A percentile compares a stretch with the other conserved stretches of the same genome.
Conservation (phyloP, 2,888 invertebrate species). For the Drosophila diplacantha region DNA sequence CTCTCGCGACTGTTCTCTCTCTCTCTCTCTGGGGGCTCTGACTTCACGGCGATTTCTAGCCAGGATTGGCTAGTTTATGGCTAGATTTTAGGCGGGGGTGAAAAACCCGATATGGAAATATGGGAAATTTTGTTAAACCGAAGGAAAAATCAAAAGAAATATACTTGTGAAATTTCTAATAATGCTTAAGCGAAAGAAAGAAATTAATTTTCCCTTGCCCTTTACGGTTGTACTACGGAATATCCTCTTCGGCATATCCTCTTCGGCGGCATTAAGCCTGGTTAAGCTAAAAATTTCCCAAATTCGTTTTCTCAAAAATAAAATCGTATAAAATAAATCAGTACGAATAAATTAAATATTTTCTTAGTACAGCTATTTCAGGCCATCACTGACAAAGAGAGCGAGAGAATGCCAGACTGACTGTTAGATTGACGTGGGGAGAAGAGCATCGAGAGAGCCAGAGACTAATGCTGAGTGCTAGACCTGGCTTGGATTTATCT, state of each 20-base stretch:
- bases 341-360: background rate
- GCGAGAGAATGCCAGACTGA: slow-evolving; percentile 1
- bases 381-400: slow-evolving; percentile 19
- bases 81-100: slow-evolving; percentile 15
- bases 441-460: background rate
- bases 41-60: slow-evolving; percentile 9
- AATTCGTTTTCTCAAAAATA: too few species aligned
- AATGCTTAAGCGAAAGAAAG: background rate
- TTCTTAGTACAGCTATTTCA: background rate
- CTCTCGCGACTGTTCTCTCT: slow-evolving; percentile 15
- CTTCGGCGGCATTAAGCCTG: too few species aligned
- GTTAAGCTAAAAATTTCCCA: too few species aligned
- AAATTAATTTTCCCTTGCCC: background rate
- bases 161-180: background rate
- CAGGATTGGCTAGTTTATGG: slow-evolving; percentile 20
- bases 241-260: too few species aligned
- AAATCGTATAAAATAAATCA: too few species aligned
- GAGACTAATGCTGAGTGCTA: slow-evolving; percentile 28
- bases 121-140: background rate
- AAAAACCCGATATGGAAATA: background rate
- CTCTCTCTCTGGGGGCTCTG: slow-evolving; percentile 6
- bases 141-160: too few species aligned
- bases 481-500: slow-evolving; percentile 38
- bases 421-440: slow-evolving; percentile 5
- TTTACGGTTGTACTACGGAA: too few species aligned